Percentiles rank a stretch among this genome's conserved stretches.
phyloP scores from a whole-genome alignment of 92 coral and sea anemone genomes.

The Ricordea florida region DNA sequence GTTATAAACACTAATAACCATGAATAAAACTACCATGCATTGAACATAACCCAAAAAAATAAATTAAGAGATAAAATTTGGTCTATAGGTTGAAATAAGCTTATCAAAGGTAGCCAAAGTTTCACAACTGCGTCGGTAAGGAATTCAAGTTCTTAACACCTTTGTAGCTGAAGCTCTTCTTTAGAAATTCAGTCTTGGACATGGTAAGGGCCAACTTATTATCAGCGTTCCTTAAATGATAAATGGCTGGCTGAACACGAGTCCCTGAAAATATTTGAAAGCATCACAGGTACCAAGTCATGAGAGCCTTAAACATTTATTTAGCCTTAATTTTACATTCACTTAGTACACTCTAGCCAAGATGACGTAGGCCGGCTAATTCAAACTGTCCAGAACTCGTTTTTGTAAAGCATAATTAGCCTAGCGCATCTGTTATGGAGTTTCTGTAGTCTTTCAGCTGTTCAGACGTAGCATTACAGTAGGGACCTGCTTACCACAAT shows the following conservation, averaged over 20 bases:
- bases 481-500: too few relatives aligned
- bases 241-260: constrained; percentile 4
- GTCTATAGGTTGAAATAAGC: constrained; percentile 13
- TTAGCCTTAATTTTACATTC: constrained; percentile 46
- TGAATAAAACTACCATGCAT: neutral
- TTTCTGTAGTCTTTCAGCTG: constrained; percentile 24
- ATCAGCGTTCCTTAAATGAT: constrained; percentile 3
- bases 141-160: constrained; percentile 28
- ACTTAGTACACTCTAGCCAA: constrained; percentile 46
- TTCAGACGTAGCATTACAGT: too few relatives aligned
- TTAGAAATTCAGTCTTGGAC: too few relatives aligned
- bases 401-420: too few relatives aligned
- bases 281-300: constrained; percentile 41
- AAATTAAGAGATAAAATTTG: too few relatives aligned
- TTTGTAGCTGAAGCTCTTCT: too few relatives aligned
- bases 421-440: constrained; percentile 23
- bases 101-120: neutral
- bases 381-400: constrained; percentile 44
- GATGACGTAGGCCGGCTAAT: constrained; percentile 32
- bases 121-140: neutral
- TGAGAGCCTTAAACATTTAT: constrained; percentile 49
- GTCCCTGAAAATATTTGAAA: constrained; percentile 27
- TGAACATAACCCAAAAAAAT: neutral
- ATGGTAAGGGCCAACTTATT: too few relatives aligned
- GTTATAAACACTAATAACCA: neutral